phyloP scores from a whole-genome alignment of 1,140 invertebrate genomes.

The Solenopsis invicta region DNA sequence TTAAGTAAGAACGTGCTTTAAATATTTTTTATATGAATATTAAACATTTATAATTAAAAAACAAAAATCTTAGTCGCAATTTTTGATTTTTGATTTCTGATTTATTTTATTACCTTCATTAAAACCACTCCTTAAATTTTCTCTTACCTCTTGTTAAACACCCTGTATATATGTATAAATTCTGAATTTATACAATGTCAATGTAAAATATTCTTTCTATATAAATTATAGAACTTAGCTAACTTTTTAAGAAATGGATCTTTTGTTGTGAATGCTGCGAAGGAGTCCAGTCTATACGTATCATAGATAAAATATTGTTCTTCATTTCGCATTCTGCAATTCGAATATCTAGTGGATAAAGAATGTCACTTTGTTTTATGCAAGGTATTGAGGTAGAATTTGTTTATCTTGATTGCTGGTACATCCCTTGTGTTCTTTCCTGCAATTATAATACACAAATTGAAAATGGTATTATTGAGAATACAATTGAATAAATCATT shows the following conservation, averaged over 20 bases:
- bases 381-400: slow-evolving; percentile 69
- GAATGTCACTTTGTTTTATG: too few species aligned
- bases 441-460: slow-evolving; percentile 59
- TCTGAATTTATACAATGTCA: slow-evolving; percentile 80
- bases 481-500: not conserved
- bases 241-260: too few species aligned
- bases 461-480: slow-evolving; percentile 39
- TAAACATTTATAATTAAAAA: too few species aligned
- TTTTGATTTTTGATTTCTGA: too few species aligned
- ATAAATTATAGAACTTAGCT: too few species aligned
- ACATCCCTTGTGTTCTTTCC: slow-evolving; percentile 55
- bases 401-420: slow-evolving; percentile 76
- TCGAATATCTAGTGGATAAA: not conserved
- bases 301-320: slow-evolving; percentile 33
- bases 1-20: too few species aligned
- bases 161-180: not conserved
- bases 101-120: too few species aligned
- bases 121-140: too few species aligned
- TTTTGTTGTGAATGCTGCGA: slow-evolving; percentile 88
- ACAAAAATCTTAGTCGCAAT: too few species aligned
- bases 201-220: too few species aligned
- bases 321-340: slow-evolving; percentile 58
- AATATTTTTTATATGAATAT: too few species aligned
- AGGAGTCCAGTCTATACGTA: slow-evolving; percentile 87
- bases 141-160: too few species aligned